Evolutionary conservation across 2,797 vertebrate species (phyloP).

Genomic region (Chlorospingus flavigularis): DNA sequence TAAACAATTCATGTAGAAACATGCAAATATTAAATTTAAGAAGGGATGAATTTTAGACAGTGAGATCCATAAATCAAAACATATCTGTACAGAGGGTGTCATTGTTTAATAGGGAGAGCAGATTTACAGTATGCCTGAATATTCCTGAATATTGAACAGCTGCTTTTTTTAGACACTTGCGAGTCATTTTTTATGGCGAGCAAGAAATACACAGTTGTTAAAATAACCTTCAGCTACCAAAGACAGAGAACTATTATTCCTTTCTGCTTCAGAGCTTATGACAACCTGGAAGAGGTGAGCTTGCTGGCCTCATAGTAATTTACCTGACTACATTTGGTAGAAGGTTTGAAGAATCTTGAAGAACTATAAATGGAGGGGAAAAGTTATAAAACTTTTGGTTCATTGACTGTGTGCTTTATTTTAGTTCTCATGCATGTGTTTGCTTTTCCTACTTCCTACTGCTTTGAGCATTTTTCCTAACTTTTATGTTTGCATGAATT

Average conservation of each 20-base stretch:
- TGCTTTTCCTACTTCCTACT: background rate
- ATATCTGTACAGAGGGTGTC: background rate
- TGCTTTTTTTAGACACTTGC: slow-evolving; percentile 23
- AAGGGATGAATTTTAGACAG: background rate
- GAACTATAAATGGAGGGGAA: background rate
- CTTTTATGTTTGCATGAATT: background rate
- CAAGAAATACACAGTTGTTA: background rate
- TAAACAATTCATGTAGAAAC: background rate
- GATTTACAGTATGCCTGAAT: slow-evolving; percentile 16
- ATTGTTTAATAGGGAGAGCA: background rate
- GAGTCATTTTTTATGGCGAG: background rate
- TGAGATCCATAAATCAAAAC: slow-evolving; percentile 7
- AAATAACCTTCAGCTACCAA: slow-evolving; percentile 39
- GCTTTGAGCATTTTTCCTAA: background rate
- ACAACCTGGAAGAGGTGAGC: background rate
- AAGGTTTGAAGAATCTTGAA: background rate
- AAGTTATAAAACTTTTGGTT: slow-evolving; percentile 7
- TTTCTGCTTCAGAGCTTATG: slow-evolving; percentile 24
- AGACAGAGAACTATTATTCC: background rate
- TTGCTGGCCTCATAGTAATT: background rate
- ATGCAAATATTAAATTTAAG: background rate
- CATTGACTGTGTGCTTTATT: background rate
- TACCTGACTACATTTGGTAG: background rate
- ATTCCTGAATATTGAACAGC: background rate
- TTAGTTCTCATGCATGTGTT: background rate